Percentiles rank a stretch among this genome's conserved stretches.
These are phyloP conservation scores for Plusia festucae DNA, from an alignment of 2,888 invertebrate species.

Conservation along the genomic window DNA sequence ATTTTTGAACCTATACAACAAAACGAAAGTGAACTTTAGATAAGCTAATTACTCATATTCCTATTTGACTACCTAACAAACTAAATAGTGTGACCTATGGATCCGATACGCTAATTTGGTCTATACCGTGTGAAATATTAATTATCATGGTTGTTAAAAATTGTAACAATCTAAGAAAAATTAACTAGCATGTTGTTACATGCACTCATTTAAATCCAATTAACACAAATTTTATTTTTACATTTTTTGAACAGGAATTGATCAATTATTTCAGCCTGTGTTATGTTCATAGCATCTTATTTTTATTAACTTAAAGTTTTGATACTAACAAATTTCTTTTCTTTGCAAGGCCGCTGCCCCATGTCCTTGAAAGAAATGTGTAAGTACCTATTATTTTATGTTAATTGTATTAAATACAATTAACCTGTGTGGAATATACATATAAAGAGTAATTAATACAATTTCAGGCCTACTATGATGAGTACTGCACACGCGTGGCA, in stretches of 20 bases:
- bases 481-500: constrained; percentile 95
- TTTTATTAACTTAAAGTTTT: constrained; percentile 21
- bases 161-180: not conserved
- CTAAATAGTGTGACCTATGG: not conserved
- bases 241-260: not conserved
- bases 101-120: not conserved
- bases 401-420: no score
- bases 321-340: constrained; percentile 59
- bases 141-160: constrained; percentile 2
- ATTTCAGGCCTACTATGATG: constrained; percentile 94
- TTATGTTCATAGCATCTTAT: not conserved
- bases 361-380: constrained; percentile 84
- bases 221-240: not conserved
- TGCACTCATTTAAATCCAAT: not conserved
- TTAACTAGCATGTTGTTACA: not conserved
- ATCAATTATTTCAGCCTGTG: not conserved
- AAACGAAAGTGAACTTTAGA: not conserved
- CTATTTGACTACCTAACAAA: not conserved
- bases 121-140: not conserved
- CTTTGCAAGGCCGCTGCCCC: constrained; percentile 80
- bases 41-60: not conserved
- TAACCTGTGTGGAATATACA: no score
- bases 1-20: not conserved
- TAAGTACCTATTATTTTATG: constrained; percentile 67
- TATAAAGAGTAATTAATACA: no score